Evolutionary conservation across 2,888 invertebrate species (phyloP).

Genomic region (Tubulanus polymorphus): DNA sequence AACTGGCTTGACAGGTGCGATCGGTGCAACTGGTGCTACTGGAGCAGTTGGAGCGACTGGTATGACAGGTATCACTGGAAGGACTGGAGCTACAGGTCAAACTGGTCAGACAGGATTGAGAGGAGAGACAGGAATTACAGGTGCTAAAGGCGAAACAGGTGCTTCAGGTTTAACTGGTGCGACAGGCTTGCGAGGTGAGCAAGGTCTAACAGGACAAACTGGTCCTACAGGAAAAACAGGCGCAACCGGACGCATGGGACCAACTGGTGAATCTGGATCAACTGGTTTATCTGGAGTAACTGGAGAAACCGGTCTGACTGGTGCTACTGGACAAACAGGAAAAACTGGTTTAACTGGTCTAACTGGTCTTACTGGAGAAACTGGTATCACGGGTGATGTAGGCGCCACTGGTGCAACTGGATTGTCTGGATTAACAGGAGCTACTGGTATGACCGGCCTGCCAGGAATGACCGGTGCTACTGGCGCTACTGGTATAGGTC

Average conservation of each 20-base stretch:
- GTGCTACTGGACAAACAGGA: slow-evolving; percentile 12
- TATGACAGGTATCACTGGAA: slow-evolving; percentile 9
- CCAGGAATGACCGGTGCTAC: slow-evolving; percentile 7
- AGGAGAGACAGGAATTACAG: slow-evolving; percentile 11
- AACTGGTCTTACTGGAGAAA: not conserved
- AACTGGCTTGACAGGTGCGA: slow-evolving; percentile 17
- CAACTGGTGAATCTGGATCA: slow-evolving; percentile 13
- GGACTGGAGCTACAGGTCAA: slow-evolving; percentile 18
- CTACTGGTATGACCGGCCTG: slow-evolving; percentile 8
- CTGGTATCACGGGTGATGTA: not conserved
- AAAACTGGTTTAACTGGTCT: slow-evolving; percentile 10
- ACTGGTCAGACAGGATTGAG: slow-evolving; percentile 16
- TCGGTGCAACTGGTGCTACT: slow-evolving; percentile 16
- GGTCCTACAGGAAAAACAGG: slow-evolving; percentile 19
- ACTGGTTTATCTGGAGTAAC: slow-evolving; percentile 12
- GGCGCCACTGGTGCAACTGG: slow-evolving; percentile 11
- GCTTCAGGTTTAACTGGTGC: slow-evolving; percentile 17
- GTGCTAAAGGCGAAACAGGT: slow-evolving; percentile 15
- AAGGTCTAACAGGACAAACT: slow-evolving; percentile 13
- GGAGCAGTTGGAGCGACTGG: slow-evolving; percentile 13
- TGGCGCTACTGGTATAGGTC: slow-evolving; percentile 11
- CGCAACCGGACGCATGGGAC: slow-evolving; percentile 10
- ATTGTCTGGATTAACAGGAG: slow-evolving; percentile 1
- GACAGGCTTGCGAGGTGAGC: slow-evolving; percentile 12
- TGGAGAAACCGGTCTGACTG: slow-evolving; percentile 16